Conservation (phyloP, 2,888 invertebrate genomes). For the Melieria crassipennis region DNA sequence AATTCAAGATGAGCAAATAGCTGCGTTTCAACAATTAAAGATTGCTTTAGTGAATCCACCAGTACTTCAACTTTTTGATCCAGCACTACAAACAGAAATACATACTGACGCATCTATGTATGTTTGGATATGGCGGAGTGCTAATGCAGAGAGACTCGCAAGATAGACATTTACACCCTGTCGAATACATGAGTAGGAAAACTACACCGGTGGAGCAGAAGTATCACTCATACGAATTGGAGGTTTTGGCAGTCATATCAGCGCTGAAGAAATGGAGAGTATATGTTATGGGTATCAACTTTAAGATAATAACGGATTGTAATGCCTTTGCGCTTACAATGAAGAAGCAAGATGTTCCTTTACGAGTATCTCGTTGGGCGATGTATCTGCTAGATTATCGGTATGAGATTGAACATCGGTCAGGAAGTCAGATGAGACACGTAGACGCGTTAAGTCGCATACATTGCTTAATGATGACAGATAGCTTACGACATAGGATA, state of each 20-base stretch:
- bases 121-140: conserved; percentile 5
- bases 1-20: conserved; percentile 1
- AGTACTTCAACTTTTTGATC: background rate
- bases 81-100: conserved; percentile 2
- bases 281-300: conserved; percentile 6
- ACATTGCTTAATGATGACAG: conserved; percentile 2
- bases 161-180: background rate
- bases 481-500: background rate
- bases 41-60: background rate
- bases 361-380: conserved; percentile 3
- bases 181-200: conserved; percentile 10
- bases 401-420: conserved; percentile 10
- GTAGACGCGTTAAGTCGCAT: conserved; percentile 5
- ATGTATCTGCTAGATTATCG: conserved; percentile 12
- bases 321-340: background rate
- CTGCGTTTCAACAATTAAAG: background rate
- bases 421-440: background rate
- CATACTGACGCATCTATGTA: conserved; percentile 6
- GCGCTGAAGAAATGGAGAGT: background rate
- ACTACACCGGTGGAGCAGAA: background rate
- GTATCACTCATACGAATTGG: too few species aligned
- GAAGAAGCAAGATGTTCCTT: background rate
- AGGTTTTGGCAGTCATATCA: too few species aligned
- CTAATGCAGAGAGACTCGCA: background rate
- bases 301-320: background rate